Evolutionary conservation across 2,888 invertebrate species (phyloP).

Genomic region (Silvanus unidentatus): DNA sequence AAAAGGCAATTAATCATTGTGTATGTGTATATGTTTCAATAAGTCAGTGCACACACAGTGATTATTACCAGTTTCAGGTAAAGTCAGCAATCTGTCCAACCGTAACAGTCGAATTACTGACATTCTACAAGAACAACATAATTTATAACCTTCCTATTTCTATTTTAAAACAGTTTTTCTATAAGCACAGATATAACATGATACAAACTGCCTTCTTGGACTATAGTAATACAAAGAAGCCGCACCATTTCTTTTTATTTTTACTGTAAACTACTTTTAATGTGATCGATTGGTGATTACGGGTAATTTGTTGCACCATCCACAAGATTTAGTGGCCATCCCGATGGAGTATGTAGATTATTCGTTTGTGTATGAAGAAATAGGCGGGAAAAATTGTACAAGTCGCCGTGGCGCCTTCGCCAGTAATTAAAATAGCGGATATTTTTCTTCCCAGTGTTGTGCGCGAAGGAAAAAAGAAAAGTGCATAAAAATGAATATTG

Average conservation of each 20-base stretch:
- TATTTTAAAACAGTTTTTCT: slow-evolving; percentile 14
- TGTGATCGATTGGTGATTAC: slow-evolving; percentile 20
- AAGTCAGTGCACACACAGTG: not conserved
- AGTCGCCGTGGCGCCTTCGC: too few relatives aligned
- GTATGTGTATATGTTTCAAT: too few relatives aligned
- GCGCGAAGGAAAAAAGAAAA: slow-evolving; percentile 1
- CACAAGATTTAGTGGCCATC: slow-evolving; percentile 5
- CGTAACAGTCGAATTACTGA: slow-evolving; percentile 26
- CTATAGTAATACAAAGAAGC: slow-evolving; percentile 24
- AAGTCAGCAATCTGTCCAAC: slow-evolving; percentile 21
- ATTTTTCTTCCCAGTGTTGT: too few relatives aligned
- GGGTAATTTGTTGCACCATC: slow-evolving; percentile 18
- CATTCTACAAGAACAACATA: slow-evolving; percentile 26
- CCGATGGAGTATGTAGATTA: not conserved
- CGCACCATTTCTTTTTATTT: slow-evolving; percentile 20
- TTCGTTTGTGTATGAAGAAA: too few relatives aligned
- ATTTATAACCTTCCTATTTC: slow-evolving; percentile 24
- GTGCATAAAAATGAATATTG: slow-evolving; percentile 1
- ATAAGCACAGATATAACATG: not conserved
- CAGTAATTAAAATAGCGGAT: too few relatives aligned
- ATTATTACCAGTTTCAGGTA: slow-evolving; percentile 8
- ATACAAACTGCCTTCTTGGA: slow-evolving; percentile 12
- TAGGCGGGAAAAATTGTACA: too few relatives aligned
- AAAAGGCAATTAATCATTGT: not conserved
- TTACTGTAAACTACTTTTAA: slow-evolving; percentile 15